Percentiles rank a stretch among this genome's conserved stretches.
phyloP scores from a whole-genome alignment of 2,113 vertebrate species.

The Probosciger aterrimus region DNA sequence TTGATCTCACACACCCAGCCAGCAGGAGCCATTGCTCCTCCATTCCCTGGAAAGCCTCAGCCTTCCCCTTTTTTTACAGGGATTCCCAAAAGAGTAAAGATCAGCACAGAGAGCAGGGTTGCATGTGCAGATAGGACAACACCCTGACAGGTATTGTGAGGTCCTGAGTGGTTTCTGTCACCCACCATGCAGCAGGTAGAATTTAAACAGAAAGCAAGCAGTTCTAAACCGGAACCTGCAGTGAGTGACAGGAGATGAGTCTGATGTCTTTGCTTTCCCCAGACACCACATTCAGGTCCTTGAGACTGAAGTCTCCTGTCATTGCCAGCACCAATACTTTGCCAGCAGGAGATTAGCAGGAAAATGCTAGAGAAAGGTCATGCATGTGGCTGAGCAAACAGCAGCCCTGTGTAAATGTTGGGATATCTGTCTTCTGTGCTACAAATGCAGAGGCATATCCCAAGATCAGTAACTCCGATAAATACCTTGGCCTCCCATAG shows the following conservation, averaged over 20 bases:
- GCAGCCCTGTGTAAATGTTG: neutral
- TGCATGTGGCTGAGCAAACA: neutral
- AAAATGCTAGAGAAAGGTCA: neutral
- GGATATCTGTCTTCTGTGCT: neutral
- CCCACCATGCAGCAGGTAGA: neutral
- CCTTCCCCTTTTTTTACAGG: neutral
- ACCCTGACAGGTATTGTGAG: neutral
- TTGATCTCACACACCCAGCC: rapidly evolving
- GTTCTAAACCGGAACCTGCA: neutral
- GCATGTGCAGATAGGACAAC: neutral
- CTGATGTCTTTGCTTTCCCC: neutral
- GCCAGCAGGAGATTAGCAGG: neutral
- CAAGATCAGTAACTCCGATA: rapidly evolving
- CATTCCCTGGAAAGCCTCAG: neutral
- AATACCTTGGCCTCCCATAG: neutral
- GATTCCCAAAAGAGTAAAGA: neutral
- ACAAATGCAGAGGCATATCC: neutral
- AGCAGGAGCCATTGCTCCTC: neutral
- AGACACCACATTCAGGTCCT: neutral
- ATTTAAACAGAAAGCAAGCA: neutral
- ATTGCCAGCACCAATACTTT: neutral
- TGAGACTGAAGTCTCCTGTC: neutral
- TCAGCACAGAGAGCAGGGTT: neutral
- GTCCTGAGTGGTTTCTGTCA: neutral
- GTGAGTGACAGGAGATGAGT: neutral